Evolutionary conservation across 2,888 invertebrate species (phyloP).

Genomic region (Reticulitermes lucifugus): DNA sequence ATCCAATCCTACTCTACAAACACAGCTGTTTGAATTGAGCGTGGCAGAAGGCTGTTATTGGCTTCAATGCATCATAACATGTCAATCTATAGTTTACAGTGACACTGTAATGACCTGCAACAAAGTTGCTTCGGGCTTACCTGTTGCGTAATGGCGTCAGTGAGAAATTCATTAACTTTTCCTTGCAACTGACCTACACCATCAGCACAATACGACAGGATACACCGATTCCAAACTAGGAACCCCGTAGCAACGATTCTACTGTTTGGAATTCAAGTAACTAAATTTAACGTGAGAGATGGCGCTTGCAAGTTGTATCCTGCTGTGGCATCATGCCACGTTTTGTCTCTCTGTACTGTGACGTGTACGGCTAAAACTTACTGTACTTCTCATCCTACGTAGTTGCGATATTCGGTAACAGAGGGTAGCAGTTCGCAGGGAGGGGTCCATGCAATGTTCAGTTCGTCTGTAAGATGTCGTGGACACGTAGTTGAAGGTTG

Average conservation of each 20-base stretch:
- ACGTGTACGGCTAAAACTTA: neutral
- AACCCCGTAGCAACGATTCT: neutral
- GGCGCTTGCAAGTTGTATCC: neutral
- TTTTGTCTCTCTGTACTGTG: neutral
- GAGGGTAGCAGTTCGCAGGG: neutral
- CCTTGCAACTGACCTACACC: neutral
- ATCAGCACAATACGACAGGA: neutral
- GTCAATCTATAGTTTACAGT: neutral
- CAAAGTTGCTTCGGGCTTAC: neutral
- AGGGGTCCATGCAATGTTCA: neutral
- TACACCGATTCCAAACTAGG: neutral
- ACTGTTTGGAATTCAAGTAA: neutral
- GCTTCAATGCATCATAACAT: neutral
- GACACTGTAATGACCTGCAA: neutral
- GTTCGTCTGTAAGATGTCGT: constrained; percentile 2
- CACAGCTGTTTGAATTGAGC: too few species aligned
- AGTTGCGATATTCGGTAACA: neutral
- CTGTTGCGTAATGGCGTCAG: neutral
- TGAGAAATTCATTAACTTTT: neutral
- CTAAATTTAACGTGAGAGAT: constrained; percentile 8
- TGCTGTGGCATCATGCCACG: neutral
- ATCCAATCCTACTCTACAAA: too few species aligned
- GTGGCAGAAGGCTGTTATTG: neutral
- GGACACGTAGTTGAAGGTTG: neutral
- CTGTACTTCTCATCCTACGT: neutral